phyloP scores from a whole-genome alignment of 2,888 invertebrate genomes.

The Carpatolechia fugitivella region DNA sequence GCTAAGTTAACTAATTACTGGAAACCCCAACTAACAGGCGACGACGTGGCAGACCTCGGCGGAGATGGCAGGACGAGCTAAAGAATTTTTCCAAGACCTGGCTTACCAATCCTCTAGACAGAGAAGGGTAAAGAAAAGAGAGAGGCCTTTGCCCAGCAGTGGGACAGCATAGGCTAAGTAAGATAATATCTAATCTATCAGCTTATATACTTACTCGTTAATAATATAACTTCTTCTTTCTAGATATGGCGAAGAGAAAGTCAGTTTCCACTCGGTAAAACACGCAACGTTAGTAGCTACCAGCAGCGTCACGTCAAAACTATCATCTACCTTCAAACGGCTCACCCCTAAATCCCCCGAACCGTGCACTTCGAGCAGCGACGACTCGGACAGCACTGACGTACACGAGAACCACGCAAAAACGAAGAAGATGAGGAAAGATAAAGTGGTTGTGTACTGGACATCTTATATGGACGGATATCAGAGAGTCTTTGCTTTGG shows the following conservation, averaged over 20 bases:
- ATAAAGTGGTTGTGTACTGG: conserved; percentile 89
- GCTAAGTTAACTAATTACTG: no score
- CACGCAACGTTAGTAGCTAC: conserved; percentile 70
- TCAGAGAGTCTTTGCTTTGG: conserved; percentile 86
- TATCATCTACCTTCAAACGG: conserved; percentile 76
- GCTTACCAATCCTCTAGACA: no score
- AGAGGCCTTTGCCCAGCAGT: no score
- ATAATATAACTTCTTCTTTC: conserved; percentile 16
- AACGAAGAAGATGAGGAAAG: conserved; percentile 83
- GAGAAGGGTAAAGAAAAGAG: no score
- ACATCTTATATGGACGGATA: conserved; percentile 87
- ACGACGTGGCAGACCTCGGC: no score
- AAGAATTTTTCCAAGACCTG: no score
- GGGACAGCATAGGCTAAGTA: no score
- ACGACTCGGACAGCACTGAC: conserved; percentile 74
- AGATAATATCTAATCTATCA: no score
- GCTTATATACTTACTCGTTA: no score
- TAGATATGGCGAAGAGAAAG: conserved; percentile 84
- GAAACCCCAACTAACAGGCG: no score
- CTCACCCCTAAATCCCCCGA: conserved; percentile 74
- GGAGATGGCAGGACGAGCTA: no score
- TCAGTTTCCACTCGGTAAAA: conserved; percentile 85
- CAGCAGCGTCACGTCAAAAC: conserved; percentile 73
- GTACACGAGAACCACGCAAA: conserved; percentile 67
- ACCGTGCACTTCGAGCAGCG: conserved; percentile 80